Base-by-base conservation (phyloP, 2,888 invertebrate genomes). In the Megastigmus dorsalis region DNA sequence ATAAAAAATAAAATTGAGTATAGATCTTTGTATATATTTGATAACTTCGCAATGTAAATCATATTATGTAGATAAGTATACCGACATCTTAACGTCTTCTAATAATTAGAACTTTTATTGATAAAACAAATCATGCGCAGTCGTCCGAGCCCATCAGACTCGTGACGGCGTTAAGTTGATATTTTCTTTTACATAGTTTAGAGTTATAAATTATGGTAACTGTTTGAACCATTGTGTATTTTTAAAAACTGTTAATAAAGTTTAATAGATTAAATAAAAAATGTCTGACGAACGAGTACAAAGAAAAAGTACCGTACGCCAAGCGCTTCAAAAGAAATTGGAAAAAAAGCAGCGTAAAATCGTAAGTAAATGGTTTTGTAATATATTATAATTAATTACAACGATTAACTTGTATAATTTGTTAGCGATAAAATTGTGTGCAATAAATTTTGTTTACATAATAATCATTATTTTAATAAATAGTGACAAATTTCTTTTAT, bases 121-220 rank as follows among this genome's bases (percentile, higher is more conserved):
- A 80, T 72, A 78, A 79, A 80, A 80, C 80, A 80, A 72, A 67
- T 66, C 68, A 28, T 30, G 66, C 65, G 41, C 38, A 50, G 23
- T 69, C 41, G 55, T 4, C 10, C 9, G 18, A 41, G 23, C 9
- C 23, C 36, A 48, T 54, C 23, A 26, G 26, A 43, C 30, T 28
- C 9, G 9, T n/a, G 15, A 60, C 10, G 41, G 33, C 26, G 6
- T 67, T 33, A 7, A 62, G 0, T 36, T 26, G 7, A 13, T 45
- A 28, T 45, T 36, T 48, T 5, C 1, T 26, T 33, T 2, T 9
- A 60, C n/a, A n/a, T n/a, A 54, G 13, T 43, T 43, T 60, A 6
- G 20, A 3, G 23, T 7, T 30, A 9, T 20, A 20, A 48, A 57
- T 33, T 30, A 28, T 60, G 4, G 30, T 2, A 30, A 62, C 4